Evolutionary conservation across 2,113 vertebrate genomes (phyloP).

Genomic region (Esox niger): DNA sequence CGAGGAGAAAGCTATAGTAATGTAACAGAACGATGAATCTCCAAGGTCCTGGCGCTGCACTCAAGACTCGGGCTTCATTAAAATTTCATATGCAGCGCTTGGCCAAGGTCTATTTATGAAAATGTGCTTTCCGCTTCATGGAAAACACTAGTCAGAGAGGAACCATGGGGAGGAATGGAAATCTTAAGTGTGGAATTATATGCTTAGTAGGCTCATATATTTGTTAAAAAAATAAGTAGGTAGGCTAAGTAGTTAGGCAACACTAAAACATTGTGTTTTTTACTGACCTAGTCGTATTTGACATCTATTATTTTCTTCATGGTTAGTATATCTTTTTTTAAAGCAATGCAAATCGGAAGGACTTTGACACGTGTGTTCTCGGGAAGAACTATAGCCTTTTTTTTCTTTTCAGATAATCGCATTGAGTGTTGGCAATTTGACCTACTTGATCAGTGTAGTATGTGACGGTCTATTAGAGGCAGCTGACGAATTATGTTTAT

Average conservation of each 20-base stretch:
- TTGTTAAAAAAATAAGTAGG: slow-evolving; percentile 1
- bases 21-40: slow-evolving; percentile 83
- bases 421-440: neutral
- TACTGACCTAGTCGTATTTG: slow-evolving; percentile 14
- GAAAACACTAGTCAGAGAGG: slow-evolving; percentile 75
- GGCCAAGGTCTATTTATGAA: slow-evolving; percentile 98
- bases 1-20: slow-evolving; percentile 74
- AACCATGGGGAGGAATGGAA: slow-evolving; percentile 62
- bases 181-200: slow-evolving; percentile 67
- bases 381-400: neutral
- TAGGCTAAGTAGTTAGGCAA: no score
- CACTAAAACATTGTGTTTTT: no score
- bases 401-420: neutral
- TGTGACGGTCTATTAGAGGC: neutral
- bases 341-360: neutral
- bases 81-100: slow-evolving; percentile 89
- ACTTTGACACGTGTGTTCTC: neutral
- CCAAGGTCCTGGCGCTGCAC: slow-evolving; percentile 85
- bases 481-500: neutral
- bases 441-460: neutral
- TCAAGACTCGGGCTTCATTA: slow-evolving; percentile 93
- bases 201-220: slow-evolving; percentile 14
- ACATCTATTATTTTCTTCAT: slow-evolving; percentile 23
- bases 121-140: slow-evolving; percentile 87
- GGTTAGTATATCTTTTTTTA: neutral